Evolutionary conservation across 2,888 invertebrate species (phyloP).

Genomic region (Axea sp.): DNA sequence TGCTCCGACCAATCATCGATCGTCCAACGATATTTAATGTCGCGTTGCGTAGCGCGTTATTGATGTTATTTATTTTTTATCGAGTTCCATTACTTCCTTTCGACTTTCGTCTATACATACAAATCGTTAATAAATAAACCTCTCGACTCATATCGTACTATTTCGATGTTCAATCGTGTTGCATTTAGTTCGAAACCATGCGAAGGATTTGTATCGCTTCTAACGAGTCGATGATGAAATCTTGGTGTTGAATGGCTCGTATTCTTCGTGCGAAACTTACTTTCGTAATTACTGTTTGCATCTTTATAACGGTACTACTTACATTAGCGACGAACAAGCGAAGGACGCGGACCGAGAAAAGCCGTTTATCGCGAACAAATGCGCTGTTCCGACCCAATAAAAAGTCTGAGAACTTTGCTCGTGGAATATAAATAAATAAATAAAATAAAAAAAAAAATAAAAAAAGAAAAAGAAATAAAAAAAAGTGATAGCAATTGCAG

Average conservation of each 20-base stretch:
- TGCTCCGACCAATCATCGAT: conserved; percentile 20
- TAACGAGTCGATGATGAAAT: conserved; percentile 29
- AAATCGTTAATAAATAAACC: conserved; percentile 11
- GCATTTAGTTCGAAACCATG: conserved; percentile 29
- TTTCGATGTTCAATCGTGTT: conserved; percentile 20
- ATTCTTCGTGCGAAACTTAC: conserved; percentile 31
- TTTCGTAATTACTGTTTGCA: conserved; percentile 49
- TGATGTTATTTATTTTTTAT: conserved; percentile 51
- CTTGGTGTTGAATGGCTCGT: conserved; percentile 12
- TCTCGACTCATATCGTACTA: conserved; percentile 18
- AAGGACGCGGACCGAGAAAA: conserved; percentile 50
- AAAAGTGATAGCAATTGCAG: conserved; percentile 6
- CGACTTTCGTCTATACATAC: background rate
- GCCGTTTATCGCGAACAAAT: conserved; percentile 32
- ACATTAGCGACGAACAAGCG: conserved; percentile 45
- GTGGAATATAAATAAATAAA: background rate
- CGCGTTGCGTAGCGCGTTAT: conserved; percentile 8
- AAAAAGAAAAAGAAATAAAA: too few species aligned
- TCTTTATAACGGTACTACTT: conserved; percentile 54
- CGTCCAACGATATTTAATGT: conserved; percentile 50
- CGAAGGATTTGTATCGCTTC: conserved; percentile 2
- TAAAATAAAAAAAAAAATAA: background rate
- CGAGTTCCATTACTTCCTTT: background rate
- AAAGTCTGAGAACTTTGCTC: conserved; percentile 33
- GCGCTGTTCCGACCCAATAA: conserved; percentile 23